Conservation (phyloP, 1,140 invertebrate species). For the Ceratosolen fusciceps region DNA sequence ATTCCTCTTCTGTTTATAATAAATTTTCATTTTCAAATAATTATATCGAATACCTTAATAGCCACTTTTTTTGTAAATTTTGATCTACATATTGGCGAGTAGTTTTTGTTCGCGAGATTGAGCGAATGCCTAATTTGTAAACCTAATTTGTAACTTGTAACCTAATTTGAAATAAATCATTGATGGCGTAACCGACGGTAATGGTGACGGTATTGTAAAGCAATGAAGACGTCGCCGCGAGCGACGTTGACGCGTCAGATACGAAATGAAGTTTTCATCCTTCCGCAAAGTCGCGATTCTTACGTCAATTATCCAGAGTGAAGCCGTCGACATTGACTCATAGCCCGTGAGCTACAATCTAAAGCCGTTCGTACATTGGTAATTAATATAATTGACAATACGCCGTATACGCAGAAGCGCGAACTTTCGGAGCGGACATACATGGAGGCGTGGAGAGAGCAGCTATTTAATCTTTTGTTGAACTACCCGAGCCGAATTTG, state of each 20-base stretch:
- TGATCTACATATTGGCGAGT: no score
- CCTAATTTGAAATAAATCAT: no score
- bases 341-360: slow-evolving; percentile 15
- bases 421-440: no score
- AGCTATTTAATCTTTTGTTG: slow-evolving; percentile 2
- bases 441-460: neutral
- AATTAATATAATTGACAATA: neutral
- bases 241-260: neutral
- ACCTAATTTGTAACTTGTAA: no score
- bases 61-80: no score
- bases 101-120: no score
- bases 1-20: no score
- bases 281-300: slow-evolving; percentile 2
- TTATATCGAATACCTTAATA: no score
- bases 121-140: no score
- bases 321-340: neutral
- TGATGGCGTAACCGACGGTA: no score
- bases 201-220: no score
- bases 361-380: slow-evolving; percentile 16
- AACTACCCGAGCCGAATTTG: neutral
- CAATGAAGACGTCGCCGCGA: neutral
- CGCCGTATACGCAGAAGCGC: neutral
- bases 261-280: neutral
- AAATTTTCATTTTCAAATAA: no score
- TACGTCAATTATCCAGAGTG: slow-evolving; percentile 11